Conservation (phyloP, 1,140 invertebrate genomes). For the Arion vulgaris region DNA sequence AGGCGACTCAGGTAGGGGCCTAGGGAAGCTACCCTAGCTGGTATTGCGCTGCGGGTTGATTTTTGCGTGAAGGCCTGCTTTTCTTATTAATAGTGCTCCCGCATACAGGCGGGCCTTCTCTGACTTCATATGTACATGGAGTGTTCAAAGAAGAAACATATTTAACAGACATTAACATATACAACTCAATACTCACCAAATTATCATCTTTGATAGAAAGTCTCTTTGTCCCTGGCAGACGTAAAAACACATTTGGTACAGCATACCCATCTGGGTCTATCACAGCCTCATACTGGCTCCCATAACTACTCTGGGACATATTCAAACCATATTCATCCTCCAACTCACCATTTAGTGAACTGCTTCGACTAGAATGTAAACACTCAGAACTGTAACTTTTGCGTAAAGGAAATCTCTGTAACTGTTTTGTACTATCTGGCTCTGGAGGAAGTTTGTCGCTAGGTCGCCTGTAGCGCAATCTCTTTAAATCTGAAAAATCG, state of each 20-base stretch:
- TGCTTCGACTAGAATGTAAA: conserved; percentile 36
- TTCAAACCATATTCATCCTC: conserved; percentile 4
- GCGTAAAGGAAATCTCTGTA: conserved; percentile 43
- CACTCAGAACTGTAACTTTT: conserved; percentile 52
- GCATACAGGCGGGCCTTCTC: too few species aligned
- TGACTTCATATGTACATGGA: too few species aligned
- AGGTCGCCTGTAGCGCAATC: conserved; percentile 1
- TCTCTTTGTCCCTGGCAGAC: conserved; percentile 21
- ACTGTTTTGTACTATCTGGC: neutral
- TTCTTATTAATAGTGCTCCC: too few species aligned
- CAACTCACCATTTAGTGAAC: conserved; percentile 18
- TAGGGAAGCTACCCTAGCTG: too few species aligned
- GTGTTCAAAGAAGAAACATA: neutral
- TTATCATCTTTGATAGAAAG: neutral
- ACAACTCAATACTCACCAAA: conserved; percentile 23
- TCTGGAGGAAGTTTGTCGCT: conserved; percentile 38
- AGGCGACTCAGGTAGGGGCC: too few species aligned
- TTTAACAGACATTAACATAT: neutral
- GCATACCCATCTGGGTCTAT: conserved; percentile 58
- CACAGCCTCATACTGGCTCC: conserved; percentile 44
- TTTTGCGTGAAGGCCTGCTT: too few species aligned
- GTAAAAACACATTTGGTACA: conserved; percentile 52
- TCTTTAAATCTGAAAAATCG: neutral
- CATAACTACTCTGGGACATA: neutral
- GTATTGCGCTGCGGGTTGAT: too few species aligned